Evolutionary conservation across 2,888 invertebrate species (phyloP).

Genomic region (Scaptomyza polygonia): DNA sequence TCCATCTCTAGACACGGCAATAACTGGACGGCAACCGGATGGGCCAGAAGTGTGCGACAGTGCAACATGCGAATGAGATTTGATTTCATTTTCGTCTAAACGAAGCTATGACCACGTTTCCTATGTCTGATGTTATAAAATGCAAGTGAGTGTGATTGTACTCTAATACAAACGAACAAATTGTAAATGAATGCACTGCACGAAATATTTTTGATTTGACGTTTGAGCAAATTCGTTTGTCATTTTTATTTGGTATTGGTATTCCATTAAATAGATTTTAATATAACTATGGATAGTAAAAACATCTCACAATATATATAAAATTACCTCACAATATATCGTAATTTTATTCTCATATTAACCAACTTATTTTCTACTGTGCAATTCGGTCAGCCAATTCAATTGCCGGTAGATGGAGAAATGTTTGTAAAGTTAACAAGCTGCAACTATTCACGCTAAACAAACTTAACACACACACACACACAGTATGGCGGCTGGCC

Average conservation of each 20-base stretch:
- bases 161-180: conserved; percentile 9
- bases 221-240: too few species aligned
- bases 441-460: too few species aligned
- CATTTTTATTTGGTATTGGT: too few species aligned
- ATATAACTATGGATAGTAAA: too few species aligned
- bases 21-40: conserved; percentile 58
- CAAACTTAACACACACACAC: conserved; percentile 4
- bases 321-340: not conserved
- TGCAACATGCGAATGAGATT: conserved; percentile 63
- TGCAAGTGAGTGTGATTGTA: conserved; percentile 41
- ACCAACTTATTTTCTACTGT: conserved; percentile 11
- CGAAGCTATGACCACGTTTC: conserved; percentile 67
- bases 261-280: too few species aligned
- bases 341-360: not conserved
- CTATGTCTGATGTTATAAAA: conserved; percentile 48
- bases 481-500: conserved; percentile 41
- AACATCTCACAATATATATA: too few species aligned
- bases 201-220: conserved; percentile 9
- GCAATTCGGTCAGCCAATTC: conserved; percentile 1
- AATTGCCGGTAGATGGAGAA: conserved; percentile 6
- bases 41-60: conserved; percentile 60
- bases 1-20: not conserved
- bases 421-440: conserved; percentile 9
- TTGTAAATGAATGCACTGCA: conserved; percentile 26
- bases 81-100: conserved; percentile 69